Percentiles rank a stretch among this genome's conserved stretches.
phyloP scores from a whole-genome alignment of 2,797 vertebrate species.

The Pipistrellus pygmaeus region DNA sequence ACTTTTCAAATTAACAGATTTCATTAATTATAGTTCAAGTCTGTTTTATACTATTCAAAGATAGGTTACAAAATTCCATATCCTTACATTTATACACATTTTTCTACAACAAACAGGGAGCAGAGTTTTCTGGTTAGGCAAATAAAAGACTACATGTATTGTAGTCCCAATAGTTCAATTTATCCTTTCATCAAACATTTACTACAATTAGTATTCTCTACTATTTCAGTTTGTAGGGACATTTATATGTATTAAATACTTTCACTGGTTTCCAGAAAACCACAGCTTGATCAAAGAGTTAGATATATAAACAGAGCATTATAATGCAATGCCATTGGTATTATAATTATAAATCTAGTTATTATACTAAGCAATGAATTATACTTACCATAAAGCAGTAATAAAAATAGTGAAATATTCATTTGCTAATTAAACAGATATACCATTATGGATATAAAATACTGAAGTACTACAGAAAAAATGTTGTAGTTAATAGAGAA shows the following conservation, averaged over 20 bases:
- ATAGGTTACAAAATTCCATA: not conserved
- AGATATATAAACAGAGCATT: not conserved
- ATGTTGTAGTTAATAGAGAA: not conserved
- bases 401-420: conserved; percentile 21
- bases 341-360: conserved; percentile 22
- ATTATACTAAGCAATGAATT: conserved; percentile 31
- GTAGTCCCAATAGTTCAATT: not conserved
- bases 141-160: not conserved
- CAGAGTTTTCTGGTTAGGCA: not conserved
- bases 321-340: not conserved
- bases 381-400: not conserved
- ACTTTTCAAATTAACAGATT: not conserved
- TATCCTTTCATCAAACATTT: conserved; percentile 13
- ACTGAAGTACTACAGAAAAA: not conserved
- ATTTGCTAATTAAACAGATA: not conserved
- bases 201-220: not conserved
- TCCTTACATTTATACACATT: not conserved
- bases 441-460: not conserved
- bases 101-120: not conserved
- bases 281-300: not conserved
- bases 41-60: not conserved
- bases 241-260: not conserved
- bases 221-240: not conserved
- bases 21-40: not conserved
- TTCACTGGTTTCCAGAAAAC: not conserved